Percentiles rank a stretch among this genome's conserved stretches.
These are phyloP conservation scores for Origma solitaria DNA, from an alignment of 2,113 vertebrate species.

Conservation along the genomic window DNA sequence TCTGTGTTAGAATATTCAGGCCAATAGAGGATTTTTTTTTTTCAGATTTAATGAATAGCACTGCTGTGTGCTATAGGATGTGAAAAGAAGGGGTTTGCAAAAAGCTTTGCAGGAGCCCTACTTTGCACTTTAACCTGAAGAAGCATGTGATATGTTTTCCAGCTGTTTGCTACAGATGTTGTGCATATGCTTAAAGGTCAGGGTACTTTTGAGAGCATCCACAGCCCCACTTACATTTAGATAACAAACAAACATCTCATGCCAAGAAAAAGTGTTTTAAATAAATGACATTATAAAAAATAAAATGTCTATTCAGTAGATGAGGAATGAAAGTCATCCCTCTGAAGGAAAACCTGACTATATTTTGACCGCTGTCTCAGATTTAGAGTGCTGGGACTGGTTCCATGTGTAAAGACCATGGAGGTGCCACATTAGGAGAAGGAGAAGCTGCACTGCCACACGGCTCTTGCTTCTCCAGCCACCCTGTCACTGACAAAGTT, in stretches of 20 bases:
- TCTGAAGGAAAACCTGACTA: background rate
- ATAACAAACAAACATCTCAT: background rate
- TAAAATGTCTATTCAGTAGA: background rate
- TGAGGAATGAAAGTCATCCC: background rate
- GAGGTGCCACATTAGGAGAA: background rate
- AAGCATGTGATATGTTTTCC: slow-evolving; percentile 37
- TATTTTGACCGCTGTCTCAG: background rate
- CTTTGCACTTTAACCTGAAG: slow-evolving; percentile 32
- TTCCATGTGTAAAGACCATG: background rate
- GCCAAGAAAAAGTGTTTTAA: background rate
- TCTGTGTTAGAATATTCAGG: slow-evolving; percentile 24
- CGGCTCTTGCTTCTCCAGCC: background rate
- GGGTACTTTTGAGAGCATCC: slow-evolving; percentile 30
- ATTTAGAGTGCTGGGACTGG: background rate
- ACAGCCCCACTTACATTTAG: background rate
- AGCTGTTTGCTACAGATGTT: slow-evolving; percentile 67
- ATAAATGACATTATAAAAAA: background rate
- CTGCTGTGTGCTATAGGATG: slow-evolving; percentile 46
- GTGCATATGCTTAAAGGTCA: slow-evolving; percentile 66
- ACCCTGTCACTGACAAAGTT: background rate
- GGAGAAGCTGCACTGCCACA: fast-evolving
- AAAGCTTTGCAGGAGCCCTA: slow-evolving; percentile 37
- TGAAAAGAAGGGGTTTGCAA: slow-evolving; percentile 49
- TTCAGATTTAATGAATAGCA: slow-evolving; percentile 60
- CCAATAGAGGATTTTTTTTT: slow-evolving; percentile 8